These are phyloP conservation scores for Conchocele bisecta DNA, from an alignment of 2,888 invertebrate species.

Conservation along the genomic window DNA sequence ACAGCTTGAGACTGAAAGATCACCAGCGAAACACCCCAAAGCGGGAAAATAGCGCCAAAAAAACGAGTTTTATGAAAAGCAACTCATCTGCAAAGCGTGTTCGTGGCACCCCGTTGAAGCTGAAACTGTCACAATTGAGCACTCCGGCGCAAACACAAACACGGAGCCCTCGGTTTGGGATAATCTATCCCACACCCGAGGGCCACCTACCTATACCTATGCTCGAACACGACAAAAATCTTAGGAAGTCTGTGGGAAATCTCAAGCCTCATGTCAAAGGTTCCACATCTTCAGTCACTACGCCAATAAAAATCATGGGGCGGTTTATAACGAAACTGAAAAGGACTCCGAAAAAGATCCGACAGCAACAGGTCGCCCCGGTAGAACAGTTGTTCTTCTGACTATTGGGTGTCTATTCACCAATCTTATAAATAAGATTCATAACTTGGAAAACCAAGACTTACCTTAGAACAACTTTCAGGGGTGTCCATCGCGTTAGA, in stretches of 20 bases:
- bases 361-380: neutral
- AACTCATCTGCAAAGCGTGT: constrained; percentile 32
- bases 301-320: constrained; percentile 34
- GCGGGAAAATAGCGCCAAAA: too few relatives aligned
- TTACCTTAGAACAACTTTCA: too few relatives aligned
- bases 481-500: too few relatives aligned
- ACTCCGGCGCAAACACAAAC: too few relatives aligned
- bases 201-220: too few relatives aligned
- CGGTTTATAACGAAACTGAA: constrained; percentile 9
- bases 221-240: too few relatives aligned
- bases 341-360: neutral
- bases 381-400: constrained; percentile 1
- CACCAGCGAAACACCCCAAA: neutral
- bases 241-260: too few relatives aligned
- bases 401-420: neutral
- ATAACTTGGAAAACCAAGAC: too few relatives aligned
- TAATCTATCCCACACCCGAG: too few relatives aligned
- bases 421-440: too few relatives aligned
- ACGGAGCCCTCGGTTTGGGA: too few relatives aligned
- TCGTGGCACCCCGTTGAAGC: constrained; percentile 31
- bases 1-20: neutral
- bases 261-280: constrained; percentile 16
- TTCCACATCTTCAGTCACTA: constrained; percentile 18
- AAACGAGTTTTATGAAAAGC: neutral
- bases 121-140: constrained; percentile 19